These are phyloP conservation scores for Sitta carolinensis DNA, from an alignment of 2,797 vertebrate genomes.

Conservation along the genomic window DNA sequence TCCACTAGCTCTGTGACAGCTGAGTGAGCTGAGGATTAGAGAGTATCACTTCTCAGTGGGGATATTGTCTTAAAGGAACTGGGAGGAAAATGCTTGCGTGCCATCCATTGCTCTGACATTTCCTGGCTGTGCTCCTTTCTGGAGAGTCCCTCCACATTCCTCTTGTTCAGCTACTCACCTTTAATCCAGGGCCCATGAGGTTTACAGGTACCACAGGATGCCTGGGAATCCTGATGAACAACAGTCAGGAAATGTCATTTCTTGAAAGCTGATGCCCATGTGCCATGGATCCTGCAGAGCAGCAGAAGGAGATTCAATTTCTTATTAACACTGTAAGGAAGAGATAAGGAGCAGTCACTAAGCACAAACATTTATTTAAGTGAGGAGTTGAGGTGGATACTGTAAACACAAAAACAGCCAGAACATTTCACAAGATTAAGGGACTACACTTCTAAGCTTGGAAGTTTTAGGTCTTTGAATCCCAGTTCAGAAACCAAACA, in stretches of 20 bases:
- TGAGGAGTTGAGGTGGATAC: not conserved
- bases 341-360: conserved; percentile 17
- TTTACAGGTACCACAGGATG: not conserved
- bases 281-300: not conserved
- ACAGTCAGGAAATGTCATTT: conserved; percentile 15
- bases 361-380: conserved; percentile 22
- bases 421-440: not conserved
- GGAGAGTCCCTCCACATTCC: not conserved
- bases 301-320: not conserved
- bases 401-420: not conserved
- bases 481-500: not conserved
- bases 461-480: not conserved
- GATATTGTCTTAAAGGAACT: not conserved
- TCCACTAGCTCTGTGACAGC: not conserved
- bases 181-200: not conserved
- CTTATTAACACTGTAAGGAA: conserved; percentile 7
- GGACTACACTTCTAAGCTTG: not conserved
- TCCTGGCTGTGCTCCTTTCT: not conserved
- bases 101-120: not conserved
- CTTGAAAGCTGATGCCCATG: not conserved
- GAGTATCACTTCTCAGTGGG: not conserved
- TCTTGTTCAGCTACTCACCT: not conserved
- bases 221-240: not conserved
- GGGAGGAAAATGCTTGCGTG: not conserved
- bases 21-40: not conserved